Percentiles rank a stretch among this genome's conserved stretches.
phyloP scores from a whole-genome alignment of 2,888 invertebrate genomes.

The Seira sanloemensis region DNA sequence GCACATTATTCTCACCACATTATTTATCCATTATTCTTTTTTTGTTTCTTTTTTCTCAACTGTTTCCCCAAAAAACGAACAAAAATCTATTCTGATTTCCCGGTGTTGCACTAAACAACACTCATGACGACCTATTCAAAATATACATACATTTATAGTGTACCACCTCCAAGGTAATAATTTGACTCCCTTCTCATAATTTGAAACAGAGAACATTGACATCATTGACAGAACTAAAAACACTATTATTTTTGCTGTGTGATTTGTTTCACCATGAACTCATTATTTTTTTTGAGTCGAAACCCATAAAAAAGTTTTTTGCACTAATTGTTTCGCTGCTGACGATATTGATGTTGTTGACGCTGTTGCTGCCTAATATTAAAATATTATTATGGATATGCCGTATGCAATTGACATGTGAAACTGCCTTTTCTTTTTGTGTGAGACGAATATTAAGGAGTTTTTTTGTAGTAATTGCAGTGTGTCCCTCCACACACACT shows the following conservation, averaged over 20 bases:
- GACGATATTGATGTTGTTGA: background rate
- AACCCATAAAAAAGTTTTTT: background rate
- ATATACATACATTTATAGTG: constrained; percentile 63
- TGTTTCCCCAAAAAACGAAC: constrained; percentile 21
- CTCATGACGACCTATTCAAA: constrained; percentile 49
- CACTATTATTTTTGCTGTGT: background rate
- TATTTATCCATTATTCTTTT: constrained; percentile 22
- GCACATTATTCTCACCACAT: background rate
- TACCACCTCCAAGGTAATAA: constrained; percentile 73
- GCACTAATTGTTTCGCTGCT: background rate
- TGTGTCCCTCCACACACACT: no score
- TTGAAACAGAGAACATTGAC: background rate
- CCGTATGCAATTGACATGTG: no score
- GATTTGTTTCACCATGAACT: background rate
- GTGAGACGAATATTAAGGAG: no score
- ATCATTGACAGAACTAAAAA: background rate
- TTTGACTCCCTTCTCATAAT: constrained; percentile 33
- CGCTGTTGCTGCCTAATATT: background rate
- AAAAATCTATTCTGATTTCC: background rate
- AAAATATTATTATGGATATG: no score
- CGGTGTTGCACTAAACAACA: constrained; percentile 42
- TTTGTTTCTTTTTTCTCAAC: constrained; percentile 54
- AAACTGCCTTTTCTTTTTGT: no score
- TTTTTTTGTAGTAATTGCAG: no score
- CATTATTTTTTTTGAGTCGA: background rate